Conservation (phyloP, 2,113 vertebrate genomes). For the Apistogramma diplotaenia region DNA sequence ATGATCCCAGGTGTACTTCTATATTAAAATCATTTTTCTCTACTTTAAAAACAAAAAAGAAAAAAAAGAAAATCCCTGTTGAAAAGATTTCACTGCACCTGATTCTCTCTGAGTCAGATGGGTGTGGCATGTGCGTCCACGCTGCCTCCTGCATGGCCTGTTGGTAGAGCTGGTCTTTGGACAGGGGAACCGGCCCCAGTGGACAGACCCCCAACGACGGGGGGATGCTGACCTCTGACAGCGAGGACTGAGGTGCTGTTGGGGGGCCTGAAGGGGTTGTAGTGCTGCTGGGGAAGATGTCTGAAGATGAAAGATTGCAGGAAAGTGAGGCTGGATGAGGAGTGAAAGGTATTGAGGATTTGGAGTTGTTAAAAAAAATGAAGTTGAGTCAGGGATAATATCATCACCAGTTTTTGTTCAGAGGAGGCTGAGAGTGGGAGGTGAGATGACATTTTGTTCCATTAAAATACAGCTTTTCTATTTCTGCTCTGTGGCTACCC, state of each 20-base stretch:
- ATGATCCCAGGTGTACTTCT: too few species aligned
- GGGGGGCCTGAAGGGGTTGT: constrained; percentile 71
- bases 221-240: constrained; percentile 89
- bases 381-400: constrained; percentile 49
- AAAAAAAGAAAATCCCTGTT: too few species aligned
- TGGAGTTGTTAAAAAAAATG: neutral
- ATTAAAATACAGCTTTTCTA: constrained; percentile 44
- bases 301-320: constrained; percentile 26
- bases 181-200: constrained; percentile 85
- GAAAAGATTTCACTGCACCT: constrained; percentile 66
- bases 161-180: constrained; percentile 92
- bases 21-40: too few species aligned
- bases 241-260: constrained; percentile 77
- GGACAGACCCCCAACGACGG: constrained; percentile 89
- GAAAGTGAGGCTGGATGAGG: neutral
- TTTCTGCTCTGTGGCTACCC: constrained; percentile 22
- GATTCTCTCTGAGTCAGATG: constrained; percentile 90
- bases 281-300: constrained; percentile 80
- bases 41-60: neutral
- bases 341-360: neutral
- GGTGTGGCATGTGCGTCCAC: constrained; percentile 93
- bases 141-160: constrained; percentile 91
- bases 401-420: constrained; percentile 34
- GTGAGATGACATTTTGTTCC: constrained; percentile 49
- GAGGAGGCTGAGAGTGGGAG: constrained; percentile 47